phyloP scores from a whole-genome alignment of 2,888 invertebrate species.

The Mimachlamys varia region DNA sequence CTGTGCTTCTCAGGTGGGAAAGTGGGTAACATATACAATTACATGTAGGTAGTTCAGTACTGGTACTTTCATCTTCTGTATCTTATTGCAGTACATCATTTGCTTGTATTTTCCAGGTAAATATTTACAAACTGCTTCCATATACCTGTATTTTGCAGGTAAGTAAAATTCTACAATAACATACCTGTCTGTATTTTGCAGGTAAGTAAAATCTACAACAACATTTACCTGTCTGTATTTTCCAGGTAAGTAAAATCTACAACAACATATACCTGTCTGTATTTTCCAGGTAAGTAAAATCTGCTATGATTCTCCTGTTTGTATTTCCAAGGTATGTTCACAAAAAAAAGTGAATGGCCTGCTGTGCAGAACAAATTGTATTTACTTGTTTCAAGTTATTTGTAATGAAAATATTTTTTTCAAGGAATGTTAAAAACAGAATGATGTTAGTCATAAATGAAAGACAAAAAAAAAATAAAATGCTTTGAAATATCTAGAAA shows the following conservation, averaged over 20 bases:
- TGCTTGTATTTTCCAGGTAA: no score
- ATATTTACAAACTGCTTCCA: no score
- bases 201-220: no score
- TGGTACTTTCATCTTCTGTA: no score
- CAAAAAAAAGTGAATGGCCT: neutral
- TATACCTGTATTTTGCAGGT: no score
- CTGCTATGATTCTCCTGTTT: neutral
- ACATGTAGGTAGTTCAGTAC: no score
- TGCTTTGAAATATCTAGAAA: neutral
- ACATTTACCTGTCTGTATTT: no score
- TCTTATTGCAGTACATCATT: no score
- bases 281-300: neutral
- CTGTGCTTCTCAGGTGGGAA: no score
- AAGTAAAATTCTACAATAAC: no score
- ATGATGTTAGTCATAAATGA: neutral
- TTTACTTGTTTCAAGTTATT: neutral
- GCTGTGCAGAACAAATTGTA: neutral
- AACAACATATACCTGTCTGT: neutral
- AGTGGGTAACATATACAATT: no score
- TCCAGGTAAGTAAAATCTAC: no score
- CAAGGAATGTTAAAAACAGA: neutral
- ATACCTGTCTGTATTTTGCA: neutral
- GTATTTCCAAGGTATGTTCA: neutral
- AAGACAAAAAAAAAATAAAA: neutral
- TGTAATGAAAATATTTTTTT: neutral